Evolutionary conservation across 2,797 vertebrate genomes (phyloP), one percentile per base, ranked within the genome.

Genomic region (Dermochelys coriacea): DNA sequence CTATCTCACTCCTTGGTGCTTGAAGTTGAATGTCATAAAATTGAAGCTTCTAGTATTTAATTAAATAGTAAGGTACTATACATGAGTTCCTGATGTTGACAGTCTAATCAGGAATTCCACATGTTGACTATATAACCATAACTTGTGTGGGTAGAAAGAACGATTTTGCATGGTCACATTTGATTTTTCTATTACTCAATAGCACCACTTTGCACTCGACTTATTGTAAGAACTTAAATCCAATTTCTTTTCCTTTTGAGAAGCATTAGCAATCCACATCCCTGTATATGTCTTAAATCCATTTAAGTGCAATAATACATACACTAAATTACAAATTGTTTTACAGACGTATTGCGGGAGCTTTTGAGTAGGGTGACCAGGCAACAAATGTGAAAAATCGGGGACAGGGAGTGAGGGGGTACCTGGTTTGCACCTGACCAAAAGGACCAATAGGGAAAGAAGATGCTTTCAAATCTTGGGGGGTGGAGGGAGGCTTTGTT

Each of bases 281-380:
- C 6, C 25, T 54, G 29, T 57, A 31, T 50, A 29, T 55, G 50
- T 45, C 25, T n/a, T 82, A 37, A 10, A 71, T 71, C 68, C 71
- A 11, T 37, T 41, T 71, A 23, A 71, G n/a, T 71, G 10, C 19
- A 71, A 41, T 21, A 37, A 71, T 37, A 12, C 27, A 1, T 89
- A 14, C 82, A 94, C 88, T 87, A 84, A 84, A 88, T 93, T 82
- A 10, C 15, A 6, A 57, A 5, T 92, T 91, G 14, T 82, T 84
- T 7, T 93, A 47, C 51, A 85, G 81, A 55, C 78, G 41, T 59
- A 77, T 82, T 18, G 51, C 89, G 89, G 80, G 64, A 84, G 29
- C 68, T 87, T 87, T 84, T 90, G 47, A 78, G 51, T 41, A 41
- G 41, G 41, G 41, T 41, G 41, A 41, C 41, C 41, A 41, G 41